phyloP scores from a whole-genome alignment of 2,113 vertebrate genomes.

The Leiothrix lutea region DNA sequence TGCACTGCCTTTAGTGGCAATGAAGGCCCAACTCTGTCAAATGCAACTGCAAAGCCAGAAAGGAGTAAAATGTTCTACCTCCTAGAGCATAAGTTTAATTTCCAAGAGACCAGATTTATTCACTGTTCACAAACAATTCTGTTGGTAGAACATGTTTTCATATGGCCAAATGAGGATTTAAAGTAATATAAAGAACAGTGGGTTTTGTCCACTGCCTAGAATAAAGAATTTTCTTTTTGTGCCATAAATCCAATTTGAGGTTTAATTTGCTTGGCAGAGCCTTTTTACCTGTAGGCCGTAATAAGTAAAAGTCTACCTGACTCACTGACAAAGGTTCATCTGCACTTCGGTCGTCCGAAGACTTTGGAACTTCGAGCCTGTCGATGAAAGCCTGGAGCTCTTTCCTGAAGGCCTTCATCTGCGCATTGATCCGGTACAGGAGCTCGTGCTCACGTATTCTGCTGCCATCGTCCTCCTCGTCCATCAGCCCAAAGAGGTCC shows the following conservation, averaged over 20 bases:
- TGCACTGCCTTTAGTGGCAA: not conserved
- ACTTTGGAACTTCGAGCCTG: constrained; percentile 93
- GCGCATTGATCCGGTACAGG: constrained; percentile 94
- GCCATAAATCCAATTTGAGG: not conserved
- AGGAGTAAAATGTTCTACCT: not conserved
- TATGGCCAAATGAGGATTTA: not conserved
- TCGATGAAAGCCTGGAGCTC: constrained; percentile 97
- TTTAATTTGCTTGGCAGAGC: constrained; percentile 32
- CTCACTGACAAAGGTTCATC: constrained; percentile 99
- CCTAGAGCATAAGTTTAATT: not conserved
- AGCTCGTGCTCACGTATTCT: constrained; percentile 96
- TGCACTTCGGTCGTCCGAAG: constrained; percentile 83
- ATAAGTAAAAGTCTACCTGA: constrained; percentile 82
- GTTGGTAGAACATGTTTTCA: not conserved
- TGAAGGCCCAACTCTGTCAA: not conserved
- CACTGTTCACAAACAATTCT: not conserved
- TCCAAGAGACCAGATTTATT: not conserved
- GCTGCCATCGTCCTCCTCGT: constrained; percentile 93
- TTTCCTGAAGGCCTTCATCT: constrained; percentile 98
- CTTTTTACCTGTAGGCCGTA: constrained; percentile 68
- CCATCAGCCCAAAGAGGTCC: constrained; percentile 91
- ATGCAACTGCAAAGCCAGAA: not conserved
- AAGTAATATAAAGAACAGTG: not conserved
- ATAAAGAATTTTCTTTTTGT: not conserved
- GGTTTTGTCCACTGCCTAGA: not conserved